These are phyloP conservation scores for Dendrocopos noguchii DNA, from an alignment of 2,113 vertebrate species.

Conservation along the genomic window DNA sequence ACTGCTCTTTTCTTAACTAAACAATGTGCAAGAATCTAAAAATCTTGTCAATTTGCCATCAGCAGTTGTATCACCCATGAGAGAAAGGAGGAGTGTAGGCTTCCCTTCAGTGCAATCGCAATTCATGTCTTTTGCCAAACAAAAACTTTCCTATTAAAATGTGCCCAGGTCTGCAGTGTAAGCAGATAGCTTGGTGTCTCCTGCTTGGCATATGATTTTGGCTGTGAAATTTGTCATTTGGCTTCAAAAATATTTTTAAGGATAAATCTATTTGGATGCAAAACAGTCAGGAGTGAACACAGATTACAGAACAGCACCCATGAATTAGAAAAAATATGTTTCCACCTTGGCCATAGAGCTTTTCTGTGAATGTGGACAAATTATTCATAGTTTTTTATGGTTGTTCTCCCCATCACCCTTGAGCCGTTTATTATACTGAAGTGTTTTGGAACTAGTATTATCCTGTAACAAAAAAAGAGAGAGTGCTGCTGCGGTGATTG, in stretches of 20 bases:
- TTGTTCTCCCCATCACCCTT: background rate
- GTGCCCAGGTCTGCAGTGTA: background rate
- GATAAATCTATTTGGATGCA: slow-evolving; percentile 31
- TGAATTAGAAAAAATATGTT: background rate
- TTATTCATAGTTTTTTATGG: background rate
- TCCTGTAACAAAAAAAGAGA: background rate
- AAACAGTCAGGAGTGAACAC: background rate
- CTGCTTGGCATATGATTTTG: slow-evolving; percentile 36
- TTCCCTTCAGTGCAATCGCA: background rate
- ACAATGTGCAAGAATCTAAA: background rate
- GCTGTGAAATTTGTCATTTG: slow-evolving; percentile 39
- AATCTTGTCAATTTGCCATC: background rate
- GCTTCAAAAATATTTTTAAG: slow-evolving; percentile 27
- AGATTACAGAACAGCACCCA: background rate
- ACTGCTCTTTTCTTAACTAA: slow-evolving; percentile 7
- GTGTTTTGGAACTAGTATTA: background rate
- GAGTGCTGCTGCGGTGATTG: background rate
- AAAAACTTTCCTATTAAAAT: slow-evolving; percentile 30
- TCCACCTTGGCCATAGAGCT: background rate
- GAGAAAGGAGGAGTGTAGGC: background rate
- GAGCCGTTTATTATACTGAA: background rate
- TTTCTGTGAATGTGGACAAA: background rate
- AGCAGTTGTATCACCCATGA: background rate
- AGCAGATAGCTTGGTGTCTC: slow-evolving; percentile 5
- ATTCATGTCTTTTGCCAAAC: slow-evolving; percentile 24